These are phyloP conservation scores for Ostrea denselamellosa DNA, from an alignment of 1,140 invertebrate species.

Conservation along the genomic window DNA sequence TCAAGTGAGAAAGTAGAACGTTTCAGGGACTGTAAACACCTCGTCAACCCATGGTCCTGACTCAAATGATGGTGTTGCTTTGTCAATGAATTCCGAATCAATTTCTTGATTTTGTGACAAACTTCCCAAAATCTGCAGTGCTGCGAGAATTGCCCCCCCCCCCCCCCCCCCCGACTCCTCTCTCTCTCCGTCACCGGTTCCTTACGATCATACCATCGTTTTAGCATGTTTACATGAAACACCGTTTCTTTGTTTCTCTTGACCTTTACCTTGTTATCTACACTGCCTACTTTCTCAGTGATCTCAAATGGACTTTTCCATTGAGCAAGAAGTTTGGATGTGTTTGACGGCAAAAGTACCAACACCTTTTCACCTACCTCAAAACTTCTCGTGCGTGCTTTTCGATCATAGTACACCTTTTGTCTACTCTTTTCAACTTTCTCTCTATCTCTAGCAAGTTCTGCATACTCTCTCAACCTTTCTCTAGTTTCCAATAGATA, in stretches of 20 bases:
- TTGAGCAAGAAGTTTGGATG: background rate
- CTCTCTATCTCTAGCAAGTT: background rate
- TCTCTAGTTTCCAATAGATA: slow-evolving; percentile 34
- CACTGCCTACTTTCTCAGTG: background rate
- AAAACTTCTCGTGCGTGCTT: no score
- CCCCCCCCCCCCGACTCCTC: background rate
- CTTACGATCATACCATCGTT: background rate
- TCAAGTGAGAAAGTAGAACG: no score
- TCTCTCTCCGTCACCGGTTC: no score
- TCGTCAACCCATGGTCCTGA: no score
- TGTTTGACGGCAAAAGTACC: background rate
- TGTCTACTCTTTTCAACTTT: background rate
- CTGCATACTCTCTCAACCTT: background rate
- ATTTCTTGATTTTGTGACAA: background rate
- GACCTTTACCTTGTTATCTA: slow-evolving; percentile 30
- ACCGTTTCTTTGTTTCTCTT: background rate
- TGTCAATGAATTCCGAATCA: background rate
- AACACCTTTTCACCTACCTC: slow-evolving; percentile 38
- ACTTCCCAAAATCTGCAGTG: background rate
- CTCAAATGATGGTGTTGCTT: background rate
- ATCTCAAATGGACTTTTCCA: slow-evolving; percentile 40
- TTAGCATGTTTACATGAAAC: slow-evolving; percentile 31
- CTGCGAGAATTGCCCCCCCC: background rate
- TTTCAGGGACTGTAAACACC: no score
- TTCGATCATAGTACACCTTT: no score